Conservation (phyloP, 2,797 vertebrate species). For the Paramormyrops hopkinsi region DNA sequence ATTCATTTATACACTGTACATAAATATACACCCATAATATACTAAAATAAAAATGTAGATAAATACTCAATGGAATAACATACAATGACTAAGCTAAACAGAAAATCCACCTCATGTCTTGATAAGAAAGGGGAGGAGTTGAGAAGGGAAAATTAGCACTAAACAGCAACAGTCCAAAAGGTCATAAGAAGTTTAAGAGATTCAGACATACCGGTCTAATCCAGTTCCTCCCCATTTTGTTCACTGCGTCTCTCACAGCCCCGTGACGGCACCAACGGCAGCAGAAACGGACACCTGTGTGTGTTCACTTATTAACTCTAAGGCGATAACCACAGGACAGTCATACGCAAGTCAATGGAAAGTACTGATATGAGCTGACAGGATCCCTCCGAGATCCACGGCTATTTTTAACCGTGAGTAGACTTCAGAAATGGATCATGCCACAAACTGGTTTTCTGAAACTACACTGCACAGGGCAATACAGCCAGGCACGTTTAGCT, state of each 20-base stretch:
- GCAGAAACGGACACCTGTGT: neutral
- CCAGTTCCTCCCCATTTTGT: neutral
- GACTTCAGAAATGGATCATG: neutral
- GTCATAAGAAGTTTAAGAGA: neutral
- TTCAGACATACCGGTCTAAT: neutral
- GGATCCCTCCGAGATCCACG: neutral
- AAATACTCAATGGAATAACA: neutral
- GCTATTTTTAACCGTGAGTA: neutral
- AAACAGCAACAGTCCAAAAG: neutral
- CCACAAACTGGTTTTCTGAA: neutral
- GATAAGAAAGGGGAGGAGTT: neutral
- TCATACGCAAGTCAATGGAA: neutral
- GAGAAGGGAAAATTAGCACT: neutral
- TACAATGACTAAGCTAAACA: neutral
- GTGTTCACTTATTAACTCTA: conserved; percentile 19
- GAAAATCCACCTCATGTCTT: neutral
- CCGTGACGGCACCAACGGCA: neutral
- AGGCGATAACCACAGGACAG: neutral
- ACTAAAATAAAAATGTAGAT: neutral
- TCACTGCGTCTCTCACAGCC: neutral
- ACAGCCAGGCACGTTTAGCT: neutral
- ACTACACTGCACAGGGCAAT: neutral
- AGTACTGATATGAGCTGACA: neutral
- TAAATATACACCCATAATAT: neutral
- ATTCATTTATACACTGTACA: neutral